These are phyloP conservation scores for Amazona ochrocephala DNA, from an alignment of 2,797 vertebrate species.

Conservation along the genomic window DNA sequence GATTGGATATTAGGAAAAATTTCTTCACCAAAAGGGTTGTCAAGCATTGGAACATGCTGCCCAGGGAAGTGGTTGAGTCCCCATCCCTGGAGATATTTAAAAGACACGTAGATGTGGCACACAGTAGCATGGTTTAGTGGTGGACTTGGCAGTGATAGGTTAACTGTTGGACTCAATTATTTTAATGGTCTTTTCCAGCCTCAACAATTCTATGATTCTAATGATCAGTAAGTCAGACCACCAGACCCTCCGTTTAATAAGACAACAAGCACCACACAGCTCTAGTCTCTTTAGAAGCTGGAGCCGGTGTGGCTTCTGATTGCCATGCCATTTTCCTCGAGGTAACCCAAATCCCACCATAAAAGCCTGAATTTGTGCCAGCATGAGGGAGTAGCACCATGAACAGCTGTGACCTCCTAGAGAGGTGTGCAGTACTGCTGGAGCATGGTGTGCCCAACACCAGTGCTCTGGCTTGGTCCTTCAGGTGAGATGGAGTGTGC, in stretches of 20 bases:
- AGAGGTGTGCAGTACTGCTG: background rate
- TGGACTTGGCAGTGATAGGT: background rate
- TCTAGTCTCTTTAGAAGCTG: background rate
- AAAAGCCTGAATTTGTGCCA: background rate
- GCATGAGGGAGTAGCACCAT: accelerated
- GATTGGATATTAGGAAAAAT: background rate
- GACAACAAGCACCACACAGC: background rate
- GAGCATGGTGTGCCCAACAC: background rate
- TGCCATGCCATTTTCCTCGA: background rate
- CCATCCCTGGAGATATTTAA: background rate
- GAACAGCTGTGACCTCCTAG: background rate
- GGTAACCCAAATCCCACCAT: background rate
- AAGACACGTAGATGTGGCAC: background rate
- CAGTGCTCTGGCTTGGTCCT: background rate
- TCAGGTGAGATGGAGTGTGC: accelerated
- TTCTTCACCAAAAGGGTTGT: background rate
- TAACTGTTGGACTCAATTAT: background rate
- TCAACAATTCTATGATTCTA: background rate
- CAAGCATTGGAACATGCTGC: background rate
- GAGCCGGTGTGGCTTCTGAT: background rate
- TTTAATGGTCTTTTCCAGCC: background rate
- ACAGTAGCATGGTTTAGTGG: background rate
- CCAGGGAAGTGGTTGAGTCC: background rate
- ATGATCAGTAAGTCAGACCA: background rate
- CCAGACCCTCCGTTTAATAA: background rate